Evolutionary conservation across 35 echinoderm and acorn worm species (phyloP), one percentile per base, ranked within the genome.

Genomic region (Ophiothrix spiculata): DNA sequence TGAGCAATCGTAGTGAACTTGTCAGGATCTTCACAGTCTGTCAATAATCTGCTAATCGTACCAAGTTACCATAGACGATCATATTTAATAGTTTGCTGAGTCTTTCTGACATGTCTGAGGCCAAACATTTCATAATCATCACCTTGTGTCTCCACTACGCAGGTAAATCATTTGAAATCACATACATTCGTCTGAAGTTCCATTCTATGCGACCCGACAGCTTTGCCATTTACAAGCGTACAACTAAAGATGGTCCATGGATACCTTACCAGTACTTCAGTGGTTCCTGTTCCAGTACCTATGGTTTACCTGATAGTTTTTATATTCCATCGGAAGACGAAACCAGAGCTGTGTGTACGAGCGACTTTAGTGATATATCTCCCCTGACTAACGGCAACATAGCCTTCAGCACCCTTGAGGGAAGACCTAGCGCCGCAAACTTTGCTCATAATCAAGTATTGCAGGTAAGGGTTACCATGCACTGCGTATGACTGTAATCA

Each of bases 161-260:
- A 97, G 95, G 95, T 54, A 97, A 97, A 85, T 93, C 95, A 1
- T 97, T 97, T 85, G 91, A 93, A 69, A 93, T 97, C n/a, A 97
- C 95, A 35, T 97, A 93, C 81, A 93, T 97, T 75, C 87, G 95
- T 13, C 91, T 97, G 23, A 97, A 97, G 81, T 97, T 97, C 56
- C 90, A 97, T 79, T 93, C 95, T 11, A 78, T 88, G 23, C 82
- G 95, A 42, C 95, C 95, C 33, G 95, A 97, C 36, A 93, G 91
- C 49, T 97, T 97, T 85, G 95, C 95, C 28, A 93, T 97, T 76
- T 97, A 93, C 91, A 97, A 97, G 73, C 79, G 88, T 33, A 97
- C 95, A 23, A 81, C 69, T 1, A 38, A 90, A 39, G 95, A 93
- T 13, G 88, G 91, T n/a, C 87, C 92, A 2, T 97, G 95, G 95